Evolutionary conservation across 2,113 vertebrate genomes (phyloP).

Genomic region (Isichthys henryi): DNA sequence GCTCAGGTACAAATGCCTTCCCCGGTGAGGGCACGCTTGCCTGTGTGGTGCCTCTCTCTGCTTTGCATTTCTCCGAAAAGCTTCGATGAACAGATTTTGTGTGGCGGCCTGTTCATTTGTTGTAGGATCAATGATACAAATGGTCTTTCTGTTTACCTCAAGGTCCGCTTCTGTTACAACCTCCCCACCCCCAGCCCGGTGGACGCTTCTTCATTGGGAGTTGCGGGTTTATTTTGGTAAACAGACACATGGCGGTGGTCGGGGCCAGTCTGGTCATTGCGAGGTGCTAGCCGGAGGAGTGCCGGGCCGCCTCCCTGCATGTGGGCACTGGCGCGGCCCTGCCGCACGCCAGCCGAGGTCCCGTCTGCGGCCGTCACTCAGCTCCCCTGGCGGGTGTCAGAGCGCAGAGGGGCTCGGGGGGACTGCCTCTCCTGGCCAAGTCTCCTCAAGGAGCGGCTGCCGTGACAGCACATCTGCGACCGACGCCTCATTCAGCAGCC

Average conservation of each 20-base stretch:
- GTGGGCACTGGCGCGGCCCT: not conserved
- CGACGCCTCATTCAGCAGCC: not conserved
- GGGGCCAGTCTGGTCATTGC: not conserved
- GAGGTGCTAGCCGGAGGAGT: not conserved
- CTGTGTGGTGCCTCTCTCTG: not conserved
- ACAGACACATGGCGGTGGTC: not conserved
- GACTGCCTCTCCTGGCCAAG: conserved; percentile 11
- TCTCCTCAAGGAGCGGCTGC: not conserved
- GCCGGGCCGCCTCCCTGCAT: not conserved
- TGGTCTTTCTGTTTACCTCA: not conserved
- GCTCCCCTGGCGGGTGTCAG: conserved; percentile 15
- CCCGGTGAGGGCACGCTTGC: not conserved
- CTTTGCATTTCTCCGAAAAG: not conserved
- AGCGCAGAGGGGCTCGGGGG: not conserved
- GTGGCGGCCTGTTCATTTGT: not conserved
- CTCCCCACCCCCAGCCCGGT: not conserved
- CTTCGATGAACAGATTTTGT: not conserved
- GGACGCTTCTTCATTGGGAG: not conserved
- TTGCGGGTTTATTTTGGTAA: not conserved
- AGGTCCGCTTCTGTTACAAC: not conserved
- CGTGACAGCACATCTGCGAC: conserved; percentile 19
- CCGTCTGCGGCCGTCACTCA: conserved; percentile 1
- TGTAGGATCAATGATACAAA: not conserved
- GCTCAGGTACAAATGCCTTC: not conserved
- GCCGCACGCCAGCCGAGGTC: not conserved